Evolutionary conservation across 53 echinoderm and acorn worm genomes (phyloP), one percentile per base, ranked within the genome.

Genomic region (Henricia sp.): DNA sequence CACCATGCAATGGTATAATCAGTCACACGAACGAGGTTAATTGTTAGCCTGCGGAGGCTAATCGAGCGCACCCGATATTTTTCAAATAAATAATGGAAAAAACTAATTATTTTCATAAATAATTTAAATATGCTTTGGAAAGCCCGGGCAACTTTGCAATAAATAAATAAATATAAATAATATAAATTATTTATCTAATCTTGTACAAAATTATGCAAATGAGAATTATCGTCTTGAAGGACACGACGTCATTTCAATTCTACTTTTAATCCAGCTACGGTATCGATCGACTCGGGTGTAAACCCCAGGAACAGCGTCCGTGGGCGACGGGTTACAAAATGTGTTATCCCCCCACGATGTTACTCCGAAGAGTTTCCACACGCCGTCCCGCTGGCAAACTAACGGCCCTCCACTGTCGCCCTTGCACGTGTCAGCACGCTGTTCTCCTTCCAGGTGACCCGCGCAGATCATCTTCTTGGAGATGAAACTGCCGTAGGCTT

Each of bases 341-440:
- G 63, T 65, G 69, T 94, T 94, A 0, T 89, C 88, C 0, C 99
- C 99, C 99, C 94, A 95, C 21, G 99, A 99, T 3, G 99, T 99
- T 27, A 99, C 89, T 3, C 99, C 96, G 74, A 84, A 87, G 0
- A 99, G 84, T 33, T 88, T 95, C 72, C 87, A 99, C 16, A 50
- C 65, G 4, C 86, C 88, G 27, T 74, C 77, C 17, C 42, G 27
- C 90, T 91, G 70, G 57, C 99, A 99, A 14, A 92, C 87, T 50
- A 99, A 59, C 20, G 99, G 99, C 34, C 99, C 99, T 21, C 99
- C 99, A 53, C 99, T 99, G 85, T 99, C 99, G 0, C 90, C 92
- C 35, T 95, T 90, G 46, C 99, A 99, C 1, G 99, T 92, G 67
- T 99, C 99, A 0, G 92, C 73, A 14, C 88, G 83, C 40, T 33